These are phyloP conservation scores for Busseola fusca DNA, from an alignment of 2,888 invertebrate genomes.

Conservation along the genomic window DNA sequence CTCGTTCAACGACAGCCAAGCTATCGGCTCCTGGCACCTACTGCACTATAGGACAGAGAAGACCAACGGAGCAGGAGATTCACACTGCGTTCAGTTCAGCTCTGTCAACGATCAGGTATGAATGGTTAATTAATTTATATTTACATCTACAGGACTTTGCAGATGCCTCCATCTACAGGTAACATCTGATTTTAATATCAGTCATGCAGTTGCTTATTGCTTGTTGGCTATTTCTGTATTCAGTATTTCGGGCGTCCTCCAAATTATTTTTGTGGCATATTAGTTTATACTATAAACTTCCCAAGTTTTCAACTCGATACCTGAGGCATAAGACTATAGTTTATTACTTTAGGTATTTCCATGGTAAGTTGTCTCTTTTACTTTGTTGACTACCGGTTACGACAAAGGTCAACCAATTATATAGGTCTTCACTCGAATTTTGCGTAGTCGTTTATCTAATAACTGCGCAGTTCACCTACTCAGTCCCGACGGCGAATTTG, in stretches of 20 bases:
- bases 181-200: background rate
- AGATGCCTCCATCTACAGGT: too few species aligned
- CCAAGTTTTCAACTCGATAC: background rate
- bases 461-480: conserved; percentile 41
- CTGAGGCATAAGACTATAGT: background rate
- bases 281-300: background rate
- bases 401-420: conserved; percentile 18
- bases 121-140: background rate
- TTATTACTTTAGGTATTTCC: background rate
- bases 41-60: conserved; percentile 75
- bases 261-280: background rate
- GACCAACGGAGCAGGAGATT: conserved; percentile 72
- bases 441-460: conserved; percentile 20
- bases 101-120: conserved; percentile 73
- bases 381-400: conserved; percentile 16
- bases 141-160: too few species aligned
- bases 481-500: background rate
- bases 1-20: conserved; percentile 76
- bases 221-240: background rate
- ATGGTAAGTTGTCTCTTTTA: background rate
- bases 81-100: conserved; percentile 77
- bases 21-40: conserved; percentile 79
- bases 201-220: background rate
- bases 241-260: background rate
- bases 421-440: conserved; percentile 5